These are phyloP conservation scores for Agonopterix subpropinquella DNA, from an alignment of 2,888 invertebrate species.

Conservation along the genomic window DNA sequence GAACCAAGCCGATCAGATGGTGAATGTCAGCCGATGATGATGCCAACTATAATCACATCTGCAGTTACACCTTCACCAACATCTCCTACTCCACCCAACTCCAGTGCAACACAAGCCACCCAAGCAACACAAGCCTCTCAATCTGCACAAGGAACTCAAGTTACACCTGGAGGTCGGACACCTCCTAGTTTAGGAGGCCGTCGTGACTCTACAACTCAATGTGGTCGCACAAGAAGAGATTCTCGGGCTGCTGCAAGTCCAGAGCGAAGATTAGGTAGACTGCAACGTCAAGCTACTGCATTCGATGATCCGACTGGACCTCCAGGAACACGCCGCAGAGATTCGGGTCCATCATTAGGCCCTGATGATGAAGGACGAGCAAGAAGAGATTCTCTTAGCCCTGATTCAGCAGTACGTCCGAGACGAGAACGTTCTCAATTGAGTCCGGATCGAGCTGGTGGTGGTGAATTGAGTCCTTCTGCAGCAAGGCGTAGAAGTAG, in stretches of 20 bases:
- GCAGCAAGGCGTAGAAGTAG: slow-evolving; percentile 81
- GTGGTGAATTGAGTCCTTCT: slow-evolving; percentile 86
- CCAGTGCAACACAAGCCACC: slow-evolving; percentile 36
- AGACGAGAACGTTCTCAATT: slow-evolving; percentile 86
- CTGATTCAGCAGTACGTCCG: slow-evolving; percentile 88
- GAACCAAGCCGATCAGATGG: slow-evolving; percentile 76
- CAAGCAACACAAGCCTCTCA: slow-evolving; percentile 41
- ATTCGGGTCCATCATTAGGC: slow-evolving; percentile 89
- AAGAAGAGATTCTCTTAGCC: slow-evolving; percentile 90
- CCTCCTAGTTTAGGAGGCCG: slow-evolving; percentile 75
- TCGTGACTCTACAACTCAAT: slow-evolving; percentile 91
- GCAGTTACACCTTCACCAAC: slow-evolving; percentile 89
- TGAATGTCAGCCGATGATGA: slow-evolving; percentile 73
- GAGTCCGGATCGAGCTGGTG: slow-evolving; percentile 88
- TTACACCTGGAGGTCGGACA: slow-evolving; percentile 48
- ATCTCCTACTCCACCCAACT: slow-evolving; percentile 77
- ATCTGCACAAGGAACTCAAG: slow-evolving; percentile 30
- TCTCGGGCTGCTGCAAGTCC: slow-evolving; percentile 80
- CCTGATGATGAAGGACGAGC: slow-evolving; percentile 88
- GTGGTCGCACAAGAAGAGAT: slow-evolving; percentile 80
- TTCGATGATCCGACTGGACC: slow-evolving; percentile 90
- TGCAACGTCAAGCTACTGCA: slow-evolving; percentile 91
- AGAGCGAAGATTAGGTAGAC: slow-evolving; percentile 80
- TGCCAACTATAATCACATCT: slow-evolving; percentile 88
- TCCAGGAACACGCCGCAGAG: slow-evolving; percentile 80